Percentiles rank a stretch among this genome's conserved stretches.
These are phyloP conservation scores for Cnemophilus loriae DNA, from an alignment of 2,113 vertebrate species.

Conservation along the genomic window DNA sequence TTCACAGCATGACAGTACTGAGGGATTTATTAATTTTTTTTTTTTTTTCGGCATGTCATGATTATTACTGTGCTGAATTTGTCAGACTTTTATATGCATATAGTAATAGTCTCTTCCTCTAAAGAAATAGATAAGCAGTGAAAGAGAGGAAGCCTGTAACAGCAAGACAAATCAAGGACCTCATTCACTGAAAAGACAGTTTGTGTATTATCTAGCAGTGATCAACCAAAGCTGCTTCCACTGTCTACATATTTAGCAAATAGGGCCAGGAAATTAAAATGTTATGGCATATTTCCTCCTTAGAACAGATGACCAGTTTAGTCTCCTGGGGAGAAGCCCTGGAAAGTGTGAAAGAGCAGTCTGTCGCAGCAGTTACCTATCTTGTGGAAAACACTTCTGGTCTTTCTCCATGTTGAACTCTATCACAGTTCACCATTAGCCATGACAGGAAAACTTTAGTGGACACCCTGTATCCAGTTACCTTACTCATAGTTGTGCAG, in stretches of 20 bases:
- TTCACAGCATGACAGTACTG: not conserved
- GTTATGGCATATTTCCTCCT: not conserved
- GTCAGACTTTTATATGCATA: not conserved
- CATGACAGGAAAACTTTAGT: not conserved
- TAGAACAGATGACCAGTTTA: conserved; percentile 41
- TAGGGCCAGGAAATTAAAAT: not conserved
- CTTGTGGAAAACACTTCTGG: not conserved
- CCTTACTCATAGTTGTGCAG: not conserved
- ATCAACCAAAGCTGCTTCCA: not conserved
- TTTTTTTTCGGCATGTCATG: not conserved
- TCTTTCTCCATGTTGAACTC: not conserved
- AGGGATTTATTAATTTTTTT: not conserved
- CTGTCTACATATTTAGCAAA: not conserved
- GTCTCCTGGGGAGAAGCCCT: not conserved
- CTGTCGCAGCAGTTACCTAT: not conserved
- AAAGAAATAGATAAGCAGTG: not conserved
- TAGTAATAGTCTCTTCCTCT: not conserved
- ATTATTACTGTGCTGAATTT: not conserved
- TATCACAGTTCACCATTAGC: not conserved
- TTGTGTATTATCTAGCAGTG: not conserved
- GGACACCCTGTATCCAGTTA: not conserved
- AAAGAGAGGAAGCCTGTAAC: not conserved
- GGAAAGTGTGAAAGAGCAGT: conserved; percentile 17
- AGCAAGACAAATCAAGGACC: not conserved
- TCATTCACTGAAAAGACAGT: not conserved